A percentile compares a stretch with the other conserved stretches of the same genome.
Evolutionary conservation across 2,113 vertebrate species (phyloP).

Genomic region (crab-eating macaque (Macaca fascicularis)): DNA sequence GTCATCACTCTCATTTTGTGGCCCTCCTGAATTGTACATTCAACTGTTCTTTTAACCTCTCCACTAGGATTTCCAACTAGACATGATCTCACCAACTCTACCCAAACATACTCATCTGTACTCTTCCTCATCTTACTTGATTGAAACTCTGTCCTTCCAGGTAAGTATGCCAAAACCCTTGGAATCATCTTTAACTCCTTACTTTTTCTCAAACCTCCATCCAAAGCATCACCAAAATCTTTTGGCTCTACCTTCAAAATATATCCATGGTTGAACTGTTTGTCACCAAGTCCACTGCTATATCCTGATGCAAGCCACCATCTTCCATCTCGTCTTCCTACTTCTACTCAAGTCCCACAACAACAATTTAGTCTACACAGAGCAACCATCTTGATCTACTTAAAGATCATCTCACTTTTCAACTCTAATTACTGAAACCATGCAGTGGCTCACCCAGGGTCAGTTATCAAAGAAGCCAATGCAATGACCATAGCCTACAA

Average conservation of each 20-base stretch:
- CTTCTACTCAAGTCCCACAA: neutral
- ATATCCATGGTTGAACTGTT: neutral
- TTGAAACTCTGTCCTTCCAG: neutral
- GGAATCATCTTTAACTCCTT: neutral
- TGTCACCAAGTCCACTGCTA: neutral
- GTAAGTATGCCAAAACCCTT: neutral
- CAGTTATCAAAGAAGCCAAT: neutral
- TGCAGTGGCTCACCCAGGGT: neutral
- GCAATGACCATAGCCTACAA: neutral
- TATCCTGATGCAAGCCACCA: neutral
- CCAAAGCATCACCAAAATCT: neutral
- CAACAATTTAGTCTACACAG: neutral
- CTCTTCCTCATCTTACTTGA: neutral
- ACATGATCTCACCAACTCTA: neutral
- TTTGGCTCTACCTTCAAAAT: neutral
- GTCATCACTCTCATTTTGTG: neutral
- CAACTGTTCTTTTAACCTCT: neutral
- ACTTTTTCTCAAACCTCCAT: neutral
- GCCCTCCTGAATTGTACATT: neutral
- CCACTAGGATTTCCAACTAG: neutral
- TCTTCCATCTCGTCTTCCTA: neutral
- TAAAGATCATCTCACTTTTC: neutral
- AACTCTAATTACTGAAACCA: neutral
- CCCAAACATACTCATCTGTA: neutral
- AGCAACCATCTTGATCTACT: neutral